phyloP scores from a whole-genome alignment of 2,113 vertebrate genomes.

The Nanorana parkeri region DNA sequence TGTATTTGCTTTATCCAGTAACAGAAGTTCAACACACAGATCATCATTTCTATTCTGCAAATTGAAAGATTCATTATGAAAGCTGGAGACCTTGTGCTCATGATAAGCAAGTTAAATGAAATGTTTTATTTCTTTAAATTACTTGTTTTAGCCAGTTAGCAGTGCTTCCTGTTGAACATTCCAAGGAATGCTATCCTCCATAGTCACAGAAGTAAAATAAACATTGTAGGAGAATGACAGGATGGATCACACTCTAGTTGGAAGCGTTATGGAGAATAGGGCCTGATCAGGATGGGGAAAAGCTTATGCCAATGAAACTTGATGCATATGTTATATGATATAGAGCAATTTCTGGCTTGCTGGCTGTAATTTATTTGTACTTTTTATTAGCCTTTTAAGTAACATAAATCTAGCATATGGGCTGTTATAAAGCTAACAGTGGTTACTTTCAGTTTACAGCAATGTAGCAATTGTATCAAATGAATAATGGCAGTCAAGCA shows the following conservation, averaged over 20 bases:
- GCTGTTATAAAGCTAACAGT: too few species aligned
- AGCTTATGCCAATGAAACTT: not conserved
- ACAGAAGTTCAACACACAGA: too few species aligned
- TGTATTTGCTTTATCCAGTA: too few species aligned
- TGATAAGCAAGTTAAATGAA: too few species aligned
- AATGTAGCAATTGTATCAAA: too few species aligned
- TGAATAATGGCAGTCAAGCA: too few species aligned
- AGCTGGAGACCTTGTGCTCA: too few species aligned
- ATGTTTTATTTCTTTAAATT: not conserved
- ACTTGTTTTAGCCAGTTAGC: not conserved
- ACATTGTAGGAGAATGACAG: slow-evolving; percentile 14
- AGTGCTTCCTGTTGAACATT: not conserved
- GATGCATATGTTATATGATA: slow-evolving; percentile 14
- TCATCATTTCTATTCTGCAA: too few species aligned
- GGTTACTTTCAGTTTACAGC: too few species aligned
- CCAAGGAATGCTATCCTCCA: not conserved
- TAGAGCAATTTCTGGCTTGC: not conserved
- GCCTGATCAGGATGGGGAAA: slow-evolving; percentile 2
- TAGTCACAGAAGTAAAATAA: slow-evolving; percentile 8
- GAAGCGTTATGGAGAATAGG: not conserved
- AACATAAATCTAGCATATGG: too few species aligned
- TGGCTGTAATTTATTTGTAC: not conserved
- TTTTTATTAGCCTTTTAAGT: not conserved
- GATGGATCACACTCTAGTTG: not conserved
- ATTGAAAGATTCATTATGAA: too few species aligned